Percentiles rank a stretch among this genome's conserved stretches.
phyloP scores from a whole-genome alignment of 2,797 vertebrate species.

The Phalloptychus januarius region DNA sequence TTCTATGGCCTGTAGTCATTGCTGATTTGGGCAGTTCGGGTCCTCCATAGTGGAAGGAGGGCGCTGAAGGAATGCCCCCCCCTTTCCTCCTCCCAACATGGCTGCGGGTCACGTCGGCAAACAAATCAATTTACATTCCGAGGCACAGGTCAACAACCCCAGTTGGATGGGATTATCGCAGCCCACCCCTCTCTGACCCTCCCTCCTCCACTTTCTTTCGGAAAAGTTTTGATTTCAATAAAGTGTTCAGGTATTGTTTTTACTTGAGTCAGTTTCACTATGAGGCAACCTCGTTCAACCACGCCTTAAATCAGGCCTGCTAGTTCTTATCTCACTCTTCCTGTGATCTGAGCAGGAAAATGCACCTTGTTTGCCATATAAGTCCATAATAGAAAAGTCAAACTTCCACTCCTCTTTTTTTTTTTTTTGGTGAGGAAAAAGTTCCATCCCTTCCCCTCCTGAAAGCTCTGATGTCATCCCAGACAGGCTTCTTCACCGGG shows the following conservation, averaged over 20 bases:
- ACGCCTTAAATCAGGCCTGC: neutral
- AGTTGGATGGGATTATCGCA: conserved; percentile 34
- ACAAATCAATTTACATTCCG: conserved; percentile 74
- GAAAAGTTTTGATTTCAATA: neutral
- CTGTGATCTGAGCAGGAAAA: conserved; percentile 37
- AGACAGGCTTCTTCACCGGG: conserved; percentile 66
- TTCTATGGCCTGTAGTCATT: neutral
- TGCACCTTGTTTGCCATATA: conserved; percentile 69
- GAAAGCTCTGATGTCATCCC: conserved; percentile 78
- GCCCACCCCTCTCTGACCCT: conserved; percentile 2
- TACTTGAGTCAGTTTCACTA: neutral
- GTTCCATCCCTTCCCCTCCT: conserved; percentile 65
- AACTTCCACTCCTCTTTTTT: conserved; percentile 40
- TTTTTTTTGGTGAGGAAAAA: conserved; percentile 48
- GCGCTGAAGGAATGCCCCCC: conserved; percentile 40
- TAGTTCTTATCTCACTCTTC: conserved; percentile 8
- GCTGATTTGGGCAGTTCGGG: neutral
- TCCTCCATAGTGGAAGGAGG: neutral
- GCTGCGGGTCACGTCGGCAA: conserved; percentile 61
- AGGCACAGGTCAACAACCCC: conserved; percentile 48
- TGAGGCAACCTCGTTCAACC: neutral
- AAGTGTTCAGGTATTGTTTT: neutral
- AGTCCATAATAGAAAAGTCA: conserved; percentile 61
- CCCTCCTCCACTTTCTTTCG: neutral
- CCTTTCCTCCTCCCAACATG: conserved; percentile 38